Conservation (phyloP, 2,888 invertebrate genomes). For the Didymodactylos carnosus region DNA sequence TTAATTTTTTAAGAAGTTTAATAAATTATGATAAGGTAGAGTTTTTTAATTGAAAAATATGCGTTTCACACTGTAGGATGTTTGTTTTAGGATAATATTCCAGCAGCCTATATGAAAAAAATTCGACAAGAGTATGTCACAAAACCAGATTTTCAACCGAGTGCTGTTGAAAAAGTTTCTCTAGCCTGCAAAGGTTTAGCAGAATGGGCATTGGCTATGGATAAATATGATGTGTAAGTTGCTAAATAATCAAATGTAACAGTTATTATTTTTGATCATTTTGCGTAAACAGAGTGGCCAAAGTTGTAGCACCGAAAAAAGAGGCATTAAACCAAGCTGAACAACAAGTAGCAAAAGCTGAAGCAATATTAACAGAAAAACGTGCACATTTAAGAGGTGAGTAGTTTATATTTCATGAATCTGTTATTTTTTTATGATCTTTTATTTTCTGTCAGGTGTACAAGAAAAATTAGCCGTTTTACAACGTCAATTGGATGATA, state of each 20-base stretch:
- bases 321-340: slow-evolving; percentile 32
- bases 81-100: slow-evolving; percentile 25
- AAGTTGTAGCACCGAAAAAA: slow-evolving; percentile 37
- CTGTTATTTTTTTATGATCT: too few relatives aligned
- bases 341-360: slow-evolving; percentile 29
- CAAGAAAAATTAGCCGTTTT: slow-evolving; percentile 34
- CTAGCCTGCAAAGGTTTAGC: slow-evolving; percentile 61
- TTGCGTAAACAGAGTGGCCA: too few relatives aligned
- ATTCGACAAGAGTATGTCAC: slow-evolving; percentile 36
- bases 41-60: too few relatives aligned
- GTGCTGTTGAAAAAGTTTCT: slow-evolving; percentile 65
- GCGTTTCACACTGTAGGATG: too few relatives aligned
- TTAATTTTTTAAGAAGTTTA: slow-evolving; percentile 33
- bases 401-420: too few relatives aligned
- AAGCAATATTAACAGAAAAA: slow-evolving; percentile 32
- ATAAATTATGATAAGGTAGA: slow-evolving; percentile 31
- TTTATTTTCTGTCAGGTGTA: too few relatives aligned
- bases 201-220: slow-evolving; percentile 35
- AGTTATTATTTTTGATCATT: too few relatives aligned
- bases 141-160: slow-evolving; percentile 72
- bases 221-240: slow-evolving; percentile 34
- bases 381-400: slow-evolving; percentile 31
- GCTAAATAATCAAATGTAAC: too few relatives aligned
- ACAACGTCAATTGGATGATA: slow-evolving; percentile 32
- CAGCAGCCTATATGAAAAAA: slow-evolving; percentile 26